Base-by-base conservation (phyloP, 2,888 invertebrate genomes). In the Limnephilus auricula region DNA sequence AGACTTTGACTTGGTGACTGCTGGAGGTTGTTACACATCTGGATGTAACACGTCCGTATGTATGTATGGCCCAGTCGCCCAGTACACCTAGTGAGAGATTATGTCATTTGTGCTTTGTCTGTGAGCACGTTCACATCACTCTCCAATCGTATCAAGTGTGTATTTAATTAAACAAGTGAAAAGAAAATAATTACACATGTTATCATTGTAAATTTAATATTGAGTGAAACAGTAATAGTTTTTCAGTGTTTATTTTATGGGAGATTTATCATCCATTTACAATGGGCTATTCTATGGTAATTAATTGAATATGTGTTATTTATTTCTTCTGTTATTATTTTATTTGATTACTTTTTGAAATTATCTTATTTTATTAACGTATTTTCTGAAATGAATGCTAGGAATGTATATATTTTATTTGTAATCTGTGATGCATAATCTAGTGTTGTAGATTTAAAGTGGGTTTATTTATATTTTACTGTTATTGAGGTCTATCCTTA, bases 271-370 rank as follows among this genome's bases (percentile, higher is more conserved):
- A 50, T 13, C 83, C 10, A 3, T 32, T 89, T 30, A 65, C 12
- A 79, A 91, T 91, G 91, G 91, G 91, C 6, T 89, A 83, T 84
- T 82, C 82, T 83, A 31, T 83, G 88, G 91, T 91, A 86, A 50
- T 40, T 86, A 15, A 50, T 86, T 86, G 25, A 65, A 65, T 65
- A 65, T 9, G 65, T 65, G 9, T 65, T 65, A 65, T 65, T 65
- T 25, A 18, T 9, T 65, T 25, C 1, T 65, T 25, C 25, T 25
- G 25, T 25, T 65, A 65, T 65, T 65, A n/a, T 65, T 65, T 65
- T 65, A 65, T 65, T 65, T 65, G 5, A 65, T 2, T 65, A n/a
- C 65, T 25, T 65, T 65, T 65, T 65, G 6, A 65, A 18, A 65
- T 40, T 10, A 12, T 40, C 10, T 10, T 40, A 40, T 65, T 18